These are phyloP conservation scores for Laupala kohalensis DNA, from an alignment of 1,140 invertebrate genomes.

Conservation along the genomic window DNA sequence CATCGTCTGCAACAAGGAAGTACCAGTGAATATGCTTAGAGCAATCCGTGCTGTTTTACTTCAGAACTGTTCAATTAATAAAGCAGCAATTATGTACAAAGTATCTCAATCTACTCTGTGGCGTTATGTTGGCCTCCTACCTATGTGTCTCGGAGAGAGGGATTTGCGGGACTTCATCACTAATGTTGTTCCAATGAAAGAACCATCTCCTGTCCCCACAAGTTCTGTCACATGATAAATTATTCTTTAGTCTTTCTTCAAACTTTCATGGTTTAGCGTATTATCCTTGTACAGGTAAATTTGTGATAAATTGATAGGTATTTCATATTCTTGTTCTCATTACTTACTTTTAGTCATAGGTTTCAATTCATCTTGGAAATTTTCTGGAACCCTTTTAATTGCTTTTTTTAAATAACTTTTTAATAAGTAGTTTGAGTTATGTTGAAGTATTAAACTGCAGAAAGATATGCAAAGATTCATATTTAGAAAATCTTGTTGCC, in stretches of 20 bases:
- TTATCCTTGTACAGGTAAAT: no score
- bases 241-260: neutral
- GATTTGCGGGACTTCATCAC: neutral
- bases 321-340: no score
- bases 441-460: no score
- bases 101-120: neutral
- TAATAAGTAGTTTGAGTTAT: no score
- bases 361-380: no score
- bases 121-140: neutral
- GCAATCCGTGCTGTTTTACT: neutral
- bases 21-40: neutral
- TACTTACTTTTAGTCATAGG: no score
- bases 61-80: neutral
- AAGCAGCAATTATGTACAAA: neutral
- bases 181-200: neutral
- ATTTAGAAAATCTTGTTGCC: no score
- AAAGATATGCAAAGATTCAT: no score
- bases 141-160: neutral
- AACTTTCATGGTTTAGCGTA: no score
- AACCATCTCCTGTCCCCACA: neutral
- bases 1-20: constrained; percentile 2
- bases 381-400: no score
- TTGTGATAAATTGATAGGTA: no score
- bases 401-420: no score
- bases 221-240: neutral